A percentile compares a stretch with the other conserved stretches of the same genome.
These are phyloP conservation scores for Notarius quadriscutis DNA, from an alignment of 2,113 vertebrate genomes.

Conservation along the genomic window DNA sequence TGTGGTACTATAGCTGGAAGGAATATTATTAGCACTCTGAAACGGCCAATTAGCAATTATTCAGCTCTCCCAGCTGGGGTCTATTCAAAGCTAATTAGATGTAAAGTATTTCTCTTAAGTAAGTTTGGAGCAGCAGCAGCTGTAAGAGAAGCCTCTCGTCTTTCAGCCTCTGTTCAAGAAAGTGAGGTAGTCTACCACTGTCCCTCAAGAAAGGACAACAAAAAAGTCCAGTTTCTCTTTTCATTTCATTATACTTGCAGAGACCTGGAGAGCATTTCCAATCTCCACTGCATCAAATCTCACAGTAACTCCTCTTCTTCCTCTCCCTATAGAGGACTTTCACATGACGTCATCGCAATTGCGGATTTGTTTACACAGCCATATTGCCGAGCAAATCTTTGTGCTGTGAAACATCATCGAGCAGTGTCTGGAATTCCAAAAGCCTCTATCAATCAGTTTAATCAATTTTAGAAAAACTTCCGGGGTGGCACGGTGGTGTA, in stretches of 20 bases:
- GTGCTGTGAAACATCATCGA: too few relatives aligned
- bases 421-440: too few relatives aligned
- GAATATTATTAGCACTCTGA: constrained; percentile 15
- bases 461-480: too few relatives aligned
- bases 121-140: background rate
- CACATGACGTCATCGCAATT: too few relatives aligned
- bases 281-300: background rate
- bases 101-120: constrained; percentile 25
- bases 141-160: background rate
- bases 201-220: background rate
- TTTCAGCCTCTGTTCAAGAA: background rate
- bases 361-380: too few relatives aligned
- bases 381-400: too few relatives aligned
- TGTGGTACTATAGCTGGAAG: constrained; percentile 12
- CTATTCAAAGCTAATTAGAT: constrained; percentile 31
- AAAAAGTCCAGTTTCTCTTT: background rate
- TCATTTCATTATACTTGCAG: background rate
- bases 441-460: too few relatives aligned
- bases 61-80: constrained; percentile 15
- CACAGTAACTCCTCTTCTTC: too few relatives aligned
- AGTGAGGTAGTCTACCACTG: background rate
- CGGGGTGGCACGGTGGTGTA: too few relatives aligned
- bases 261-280: background rate
- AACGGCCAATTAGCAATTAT: constrained; percentile 23
- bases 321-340: too few relatives aligned